A percentile compares a stretch with the other conserved stretches of the same genome.
These are phyloP conservation scores for Himalopsyche kuldschensis DNA, from an alignment of 2,888 invertebrate species.

Conservation along the genomic window DNA sequence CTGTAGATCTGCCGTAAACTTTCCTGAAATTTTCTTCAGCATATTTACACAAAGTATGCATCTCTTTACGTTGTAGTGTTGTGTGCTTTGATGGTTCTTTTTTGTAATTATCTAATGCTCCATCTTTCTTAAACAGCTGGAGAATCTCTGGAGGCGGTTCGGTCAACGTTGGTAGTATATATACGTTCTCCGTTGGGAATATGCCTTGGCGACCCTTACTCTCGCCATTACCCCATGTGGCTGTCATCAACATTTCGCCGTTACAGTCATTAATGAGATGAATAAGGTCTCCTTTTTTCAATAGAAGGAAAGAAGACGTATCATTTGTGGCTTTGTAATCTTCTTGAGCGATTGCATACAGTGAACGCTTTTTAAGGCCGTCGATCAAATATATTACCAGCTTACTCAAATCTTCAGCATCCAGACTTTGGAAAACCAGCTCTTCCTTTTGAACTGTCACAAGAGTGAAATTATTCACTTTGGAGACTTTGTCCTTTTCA, in stretches of 20 bases:
- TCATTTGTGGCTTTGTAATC: conserved; percentile 61
- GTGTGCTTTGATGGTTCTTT: conserved; percentile 56
- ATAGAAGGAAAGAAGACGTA: conserved; percentile 60
- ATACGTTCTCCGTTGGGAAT: conserved; percentile 84
- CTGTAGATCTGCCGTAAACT: conserved; percentile 50
- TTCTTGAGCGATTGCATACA: conserved; percentile 76
- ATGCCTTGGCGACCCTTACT: conserved; percentile 74
- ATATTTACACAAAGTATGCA: conserved; percentile 83
- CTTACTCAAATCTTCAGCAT: conserved; percentile 82
- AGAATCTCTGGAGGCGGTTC: conserved; percentile 72
- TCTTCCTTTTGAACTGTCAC: conserved; percentile 86
- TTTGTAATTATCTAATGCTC: conserved; percentile 51
- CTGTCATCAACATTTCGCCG: conserved; percentile 74
- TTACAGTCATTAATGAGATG: conserved; percentile 72
- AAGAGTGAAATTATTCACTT: conserved; percentile 70
- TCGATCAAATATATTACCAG: conserved; percentile 82
- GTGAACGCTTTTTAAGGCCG: conserved; percentile 83
- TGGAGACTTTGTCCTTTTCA: conserved; percentile 55
- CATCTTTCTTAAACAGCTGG: conserved; percentile 65
- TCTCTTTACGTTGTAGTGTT: conserved; percentile 66
- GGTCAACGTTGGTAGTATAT: conserved; percentile 80
- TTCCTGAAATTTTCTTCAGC: conserved; percentile 79
- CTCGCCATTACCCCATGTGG: conserved; percentile 73
- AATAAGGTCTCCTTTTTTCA: conserved; percentile 80
- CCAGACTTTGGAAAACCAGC: conserved; percentile 86